Conservation (phyloP, 1,140 invertebrate species). For the Leptinotarsa lineolata region DNA sequence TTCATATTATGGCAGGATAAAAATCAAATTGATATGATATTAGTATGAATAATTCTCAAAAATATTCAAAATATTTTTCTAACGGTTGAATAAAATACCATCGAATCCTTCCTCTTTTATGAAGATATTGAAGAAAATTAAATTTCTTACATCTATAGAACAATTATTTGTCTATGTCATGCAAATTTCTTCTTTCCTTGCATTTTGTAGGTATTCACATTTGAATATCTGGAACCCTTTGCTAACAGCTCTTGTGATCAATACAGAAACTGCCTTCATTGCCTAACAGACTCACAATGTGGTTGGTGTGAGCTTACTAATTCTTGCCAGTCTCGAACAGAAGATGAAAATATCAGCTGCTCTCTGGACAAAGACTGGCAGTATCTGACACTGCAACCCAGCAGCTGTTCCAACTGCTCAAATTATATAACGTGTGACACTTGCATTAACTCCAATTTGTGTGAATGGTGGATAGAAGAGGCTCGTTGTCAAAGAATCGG, state of each 20-base stretch:
- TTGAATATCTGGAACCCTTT: slow-evolving; percentile 88
- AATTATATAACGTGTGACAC: slow-evolving; percentile 85
- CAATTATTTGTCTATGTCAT: too few species aligned
- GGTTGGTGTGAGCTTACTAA: slow-evolving; percentile 84
- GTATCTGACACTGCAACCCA: slow-evolving; percentile 78
- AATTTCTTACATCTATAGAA: too few species aligned
- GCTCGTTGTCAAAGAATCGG: slow-evolving; percentile 81
- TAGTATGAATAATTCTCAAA: too few species aligned
- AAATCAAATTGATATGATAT: too few species aligned
- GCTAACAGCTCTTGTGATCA: slow-evolving; percentile 75
- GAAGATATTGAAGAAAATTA: too few species aligned
- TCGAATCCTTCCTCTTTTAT: too few species aligned
- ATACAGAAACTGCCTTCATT: slow-evolving; percentile 85
- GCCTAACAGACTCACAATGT: slow-evolving; percentile 85
- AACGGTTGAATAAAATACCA: too few species aligned
- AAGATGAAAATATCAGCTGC: slow-evolving; percentile 69
- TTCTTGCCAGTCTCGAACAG: slow-evolving; percentile 65
- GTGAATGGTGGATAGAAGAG: slow-evolving; percentile 87
- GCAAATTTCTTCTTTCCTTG: too few species aligned
- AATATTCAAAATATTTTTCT: too few species aligned
- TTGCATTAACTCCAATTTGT: slow-evolving; percentile 71
- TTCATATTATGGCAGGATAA: too few species aligned
- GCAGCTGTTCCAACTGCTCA: slow-evolving; percentile 82
- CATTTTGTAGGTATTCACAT: slow-evolving; percentile 70
- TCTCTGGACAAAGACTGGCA: slow-evolving; percentile 67